Conservation (phyloP, 1,140 invertebrate genomes). For the Drosophila teissieri region DNA sequence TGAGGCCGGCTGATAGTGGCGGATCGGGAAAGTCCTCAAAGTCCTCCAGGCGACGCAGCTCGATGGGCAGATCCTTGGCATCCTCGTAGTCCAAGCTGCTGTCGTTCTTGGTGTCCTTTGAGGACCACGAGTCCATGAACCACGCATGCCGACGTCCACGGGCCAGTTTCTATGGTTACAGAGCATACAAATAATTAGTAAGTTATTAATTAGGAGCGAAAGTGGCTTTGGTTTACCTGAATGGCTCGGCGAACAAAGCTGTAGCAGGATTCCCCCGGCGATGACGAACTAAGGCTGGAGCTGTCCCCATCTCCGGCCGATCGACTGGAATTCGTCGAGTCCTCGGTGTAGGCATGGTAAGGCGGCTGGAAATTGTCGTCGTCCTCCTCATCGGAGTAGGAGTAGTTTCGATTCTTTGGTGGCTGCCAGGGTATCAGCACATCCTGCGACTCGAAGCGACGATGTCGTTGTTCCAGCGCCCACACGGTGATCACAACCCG, state of each 20-base stretch:
- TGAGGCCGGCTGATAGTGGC: slow-evolving; percentile 83
- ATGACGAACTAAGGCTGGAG: slow-evolving; percentile 94
- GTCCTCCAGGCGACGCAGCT: slow-evolving; percentile 93
- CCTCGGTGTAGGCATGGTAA: slow-evolving; percentile 89
- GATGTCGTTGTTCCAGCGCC: slow-evolving; percentile 97
- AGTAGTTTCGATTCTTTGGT: slow-evolving; percentile 86
- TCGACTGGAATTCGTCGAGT: slow-evolving; percentile 85
- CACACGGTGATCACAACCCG: slow-evolving; percentile 97
- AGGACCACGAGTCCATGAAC: slow-evolving; percentile 92
- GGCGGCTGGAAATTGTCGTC: slow-evolving; percentile 85
- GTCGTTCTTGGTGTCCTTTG: slow-evolving; percentile 86
- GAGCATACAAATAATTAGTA: slow-evolving; percentile 1
- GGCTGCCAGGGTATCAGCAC: slow-evolving; percentile 97
- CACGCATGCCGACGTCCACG: slow-evolving; percentile 89
- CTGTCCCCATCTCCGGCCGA: slow-evolving; percentile 85
- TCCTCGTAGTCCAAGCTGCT: slow-evolving; percentile 87
- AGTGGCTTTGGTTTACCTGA: slow-evolving; percentile 86
- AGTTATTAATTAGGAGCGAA: not conserved
- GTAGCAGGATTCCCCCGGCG: slow-evolving; percentile 96
- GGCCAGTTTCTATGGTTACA: slow-evolving; percentile 88
- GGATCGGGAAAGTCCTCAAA: slow-evolving; percentile 86
- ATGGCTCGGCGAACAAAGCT: slow-evolving; percentile 95
- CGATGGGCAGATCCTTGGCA: slow-evolving; percentile 93
- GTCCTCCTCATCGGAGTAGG: slow-evolving; percentile 80
- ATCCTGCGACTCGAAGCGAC: slow-evolving; percentile 91